Base-by-base conservation (phyloP, 2,888 invertebrate genomes). In the Dynastes grantii region DNA sequence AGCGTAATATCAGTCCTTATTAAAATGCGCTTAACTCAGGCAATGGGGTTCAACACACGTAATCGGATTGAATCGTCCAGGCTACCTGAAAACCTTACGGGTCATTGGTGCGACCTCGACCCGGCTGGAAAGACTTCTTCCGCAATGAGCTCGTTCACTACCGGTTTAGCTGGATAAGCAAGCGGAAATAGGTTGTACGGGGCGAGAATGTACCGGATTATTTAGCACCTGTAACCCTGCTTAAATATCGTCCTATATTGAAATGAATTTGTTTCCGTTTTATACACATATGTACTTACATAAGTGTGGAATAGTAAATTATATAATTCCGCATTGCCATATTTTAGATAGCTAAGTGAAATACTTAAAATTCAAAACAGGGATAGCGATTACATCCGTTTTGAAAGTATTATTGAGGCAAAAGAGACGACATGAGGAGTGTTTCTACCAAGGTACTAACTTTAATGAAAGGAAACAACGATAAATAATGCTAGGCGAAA, bases 51-150 rank as follows among this genome's bases (percentile, higher is more conserved):
- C 40, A 55, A 53, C 76, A 67, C 67, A 51, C 58, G 55, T 65
- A 78, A 78, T 73, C 65, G 53, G 65, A 78, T 78, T 53, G 64
- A 73, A 78, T 51, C 61, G 78, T 65, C 22, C 70, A 53, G 45
- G 65, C 65, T 64, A 78, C 63, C 73, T 75, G 65, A 75, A 78
- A 78, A 65, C 61, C 64, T 61, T 53, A 64, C 78, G 73, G 78
- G 73, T 78, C 78, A 78, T 49, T 27, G 73, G 37, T 73, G 65
- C 78, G 73, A 75, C 78, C 78, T 78, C 78, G 78, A 78, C 71
- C 65, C 29, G 65, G 29, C 73, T 78, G 45, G 65, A 77, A 77
- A 29, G 55, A 68, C 68, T 58, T 58, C 73, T 49, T 51, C 55
- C 49, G 37, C 11, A 27, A 22, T 22, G 55, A 29, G 40, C 61